Evolutionary conservation across 1,140 invertebrate genomes (phyloP), one percentile per base, ranked within the genome.

Genomic region (Gonatopus flavifemur): DNA sequence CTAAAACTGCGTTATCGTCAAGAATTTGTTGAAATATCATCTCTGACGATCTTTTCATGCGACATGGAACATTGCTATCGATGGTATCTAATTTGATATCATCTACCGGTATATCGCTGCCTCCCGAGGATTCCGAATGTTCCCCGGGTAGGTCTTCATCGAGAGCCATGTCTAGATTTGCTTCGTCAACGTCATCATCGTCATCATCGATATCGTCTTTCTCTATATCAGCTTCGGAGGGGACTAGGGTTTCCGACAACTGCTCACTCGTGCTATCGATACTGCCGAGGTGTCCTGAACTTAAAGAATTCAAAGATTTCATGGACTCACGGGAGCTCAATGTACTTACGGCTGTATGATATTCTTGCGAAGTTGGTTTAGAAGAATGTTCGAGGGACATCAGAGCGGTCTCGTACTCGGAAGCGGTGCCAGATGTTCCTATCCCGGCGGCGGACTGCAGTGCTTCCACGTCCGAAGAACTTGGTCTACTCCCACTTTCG

Each of bases 351-450:
- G 90, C 91, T 38, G 91, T 94, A 12, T 87, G 85, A 70, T 91
- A 94, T 56, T 94, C 91, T 60, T 88, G 88, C 1, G 90, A 93
- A 10, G 84, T 84, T 21, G 73, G 78, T 30, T 84, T 74, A 3
- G 88, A 89, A 0, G 89, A 90, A 30, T 84, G 73, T 49, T 91
- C 89, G 57, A 90, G 82, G 9, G 89, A 90, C 53, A 86, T 89
- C 30, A 88, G 67, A 16, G 92, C 92, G 6, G 91, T 93, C 67
- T 94, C 91, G 70, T 94, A 96, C 66, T 96, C 93, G 3, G 91
- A 93, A 3, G 86, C 58, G 0, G 74, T 77, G 83, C 58, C 87
- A 78, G 70, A 83, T 67, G 43, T 82, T 78, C 48, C 82, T 78
- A 66, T 47, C 86, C 68, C 62, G 87, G 51, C 57, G 5, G 62